These are phyloP conservation scores for Chelon labrosus DNA, from an alignment of 2,797 vertebrate species.

Conservation along the genomic window DNA sequence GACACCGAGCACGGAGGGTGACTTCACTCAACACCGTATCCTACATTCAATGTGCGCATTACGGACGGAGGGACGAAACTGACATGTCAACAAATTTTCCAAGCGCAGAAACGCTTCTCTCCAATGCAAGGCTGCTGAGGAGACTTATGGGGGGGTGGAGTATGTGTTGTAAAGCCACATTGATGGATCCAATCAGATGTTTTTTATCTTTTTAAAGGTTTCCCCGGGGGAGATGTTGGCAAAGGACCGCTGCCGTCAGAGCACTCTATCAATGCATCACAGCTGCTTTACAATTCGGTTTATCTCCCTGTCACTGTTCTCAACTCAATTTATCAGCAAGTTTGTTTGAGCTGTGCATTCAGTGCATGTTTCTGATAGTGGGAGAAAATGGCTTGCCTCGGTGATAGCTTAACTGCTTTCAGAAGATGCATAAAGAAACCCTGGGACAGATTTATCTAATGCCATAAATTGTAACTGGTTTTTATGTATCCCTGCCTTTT, in stretches of 20 bases:
- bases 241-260: slow-evolving; percentile 54
- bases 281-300: slow-evolving; percentile 74
- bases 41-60: slow-evolving; percentile 9
- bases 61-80: slow-evolving; percentile 20
- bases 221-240: slow-evolving; percentile 63
- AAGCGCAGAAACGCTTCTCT: slow-evolving; percentile 40
- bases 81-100: slow-evolving; percentile 38
- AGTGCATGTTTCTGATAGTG: slow-evolving; percentile 63
- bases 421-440: slow-evolving; percentile 76
- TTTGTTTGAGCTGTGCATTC: slow-evolving; percentile 67
- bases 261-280: slow-evolving; percentile 71
- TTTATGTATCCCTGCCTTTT: slow-evolving; percentile 80
- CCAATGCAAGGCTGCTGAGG: slow-evolving; percentile 10
- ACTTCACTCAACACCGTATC: slow-evolving; percentile 19
- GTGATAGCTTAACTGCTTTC: slow-evolving; percentile 78
- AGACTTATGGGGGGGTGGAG: slow-evolving; percentile 12
- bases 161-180: slow-evolving; percentile 32
- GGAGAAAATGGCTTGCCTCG: slow-evolving; percentile 63
- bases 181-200: slow-evolving; percentile 71
- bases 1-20: slow-evolving; percentile 29
- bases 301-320: slow-evolving; percentile 73
- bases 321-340: slow-evolving; percentile 75
- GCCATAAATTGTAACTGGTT: slow-evolving; percentile 75
- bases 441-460: slow-evolving; percentile 81
- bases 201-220: slow-evolving; percentile 54